Conservation (phyloP, 1,140 invertebrate species). For the Heterodera schachtii region DNA sequence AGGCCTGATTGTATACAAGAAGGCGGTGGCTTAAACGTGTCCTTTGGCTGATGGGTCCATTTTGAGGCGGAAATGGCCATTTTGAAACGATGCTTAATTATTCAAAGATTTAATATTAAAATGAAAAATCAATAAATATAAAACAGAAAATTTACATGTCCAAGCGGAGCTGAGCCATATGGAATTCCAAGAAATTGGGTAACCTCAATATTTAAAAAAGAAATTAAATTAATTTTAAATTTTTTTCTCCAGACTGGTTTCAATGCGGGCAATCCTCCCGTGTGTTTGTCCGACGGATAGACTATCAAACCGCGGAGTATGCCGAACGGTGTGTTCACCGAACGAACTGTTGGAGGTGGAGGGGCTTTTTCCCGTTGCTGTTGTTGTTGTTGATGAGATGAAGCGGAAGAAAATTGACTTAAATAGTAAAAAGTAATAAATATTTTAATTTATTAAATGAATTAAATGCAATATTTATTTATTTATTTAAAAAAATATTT, state of each 20-base stretch:
- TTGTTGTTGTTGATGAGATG: not conserved
- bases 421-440: not conserved
- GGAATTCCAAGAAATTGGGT: constrained; percentile 85
- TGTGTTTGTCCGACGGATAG: constrained; percentile 7
- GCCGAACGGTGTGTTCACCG: constrained; percentile 62
- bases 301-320: constrained; percentile 56
- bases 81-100: constrained; percentile 62
- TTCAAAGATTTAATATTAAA: not conserved
- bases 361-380: not conserved
- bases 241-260: not conserved
- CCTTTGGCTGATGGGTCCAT: constrained; percentile 65
- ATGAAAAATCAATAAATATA: not conserved
- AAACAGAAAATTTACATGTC: constrained; percentile 69
- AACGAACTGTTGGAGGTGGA: not conserved
- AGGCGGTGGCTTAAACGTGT: constrained; percentile 52
- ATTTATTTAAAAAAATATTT: too few relatives aligned
- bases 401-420: not conserved
- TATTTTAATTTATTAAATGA: too few relatives aligned
- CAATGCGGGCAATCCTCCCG: not conserved
- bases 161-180: constrained; percentile 87
- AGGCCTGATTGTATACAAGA: constrained; percentile 62
- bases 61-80: constrained; percentile 66
- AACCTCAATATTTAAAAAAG: constrained; percentile 40
- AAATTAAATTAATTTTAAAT: too few relatives aligned
- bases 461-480: too few relatives aligned